Evolutionary conservation across 1,140 invertebrate genomes (phyloP).

Genomic region (Geopemphigus sp.): DNA sequence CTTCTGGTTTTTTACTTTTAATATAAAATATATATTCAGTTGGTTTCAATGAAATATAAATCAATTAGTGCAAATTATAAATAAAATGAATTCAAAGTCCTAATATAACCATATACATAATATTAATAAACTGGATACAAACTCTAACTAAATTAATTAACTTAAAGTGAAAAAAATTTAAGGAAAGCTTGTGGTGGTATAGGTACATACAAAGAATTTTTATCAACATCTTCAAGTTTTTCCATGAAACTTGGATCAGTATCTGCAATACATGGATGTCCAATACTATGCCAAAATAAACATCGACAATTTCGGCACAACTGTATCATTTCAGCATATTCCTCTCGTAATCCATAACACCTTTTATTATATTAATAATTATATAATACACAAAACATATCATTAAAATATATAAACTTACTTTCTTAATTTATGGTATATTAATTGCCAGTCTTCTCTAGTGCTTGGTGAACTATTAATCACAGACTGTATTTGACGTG

Average conservation of each 20-base stretch:
- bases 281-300: conserved; percentile 92
- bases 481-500: conserved; percentile 75
- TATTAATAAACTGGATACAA: not conserved
- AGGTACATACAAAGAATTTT: conserved; percentile 75
- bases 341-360: conserved; percentile 84
- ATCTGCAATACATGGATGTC: conserved; percentile 85
- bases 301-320: conserved; percentile 93
- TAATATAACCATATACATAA: not conserved
- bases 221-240: conserved; percentile 73
- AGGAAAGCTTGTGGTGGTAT: conserved; percentile 84
- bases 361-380: conserved; percentile 58
- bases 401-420: conserved; percentile 55
- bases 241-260: conserved; percentile 76
- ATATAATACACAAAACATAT: conserved; percentile 7
- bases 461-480: conserved; percentile 56
- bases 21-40: not conserved
- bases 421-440: conserved; percentile 73
- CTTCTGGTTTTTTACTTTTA: not conserved
- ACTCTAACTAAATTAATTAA: not conserved
- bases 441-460: conserved; percentile 66
- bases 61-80: not conserved
- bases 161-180: conserved; percentile 82
- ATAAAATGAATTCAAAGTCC: not conserved
- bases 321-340: conserved; percentile 92
- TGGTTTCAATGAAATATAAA: not conserved